Percentiles rank a stretch among this genome's conserved stretches.
phyloP scores from a whole-genome alignment of 2,113 vertebrate genomes.

The Microtus pennsylvanicus region DNA sequence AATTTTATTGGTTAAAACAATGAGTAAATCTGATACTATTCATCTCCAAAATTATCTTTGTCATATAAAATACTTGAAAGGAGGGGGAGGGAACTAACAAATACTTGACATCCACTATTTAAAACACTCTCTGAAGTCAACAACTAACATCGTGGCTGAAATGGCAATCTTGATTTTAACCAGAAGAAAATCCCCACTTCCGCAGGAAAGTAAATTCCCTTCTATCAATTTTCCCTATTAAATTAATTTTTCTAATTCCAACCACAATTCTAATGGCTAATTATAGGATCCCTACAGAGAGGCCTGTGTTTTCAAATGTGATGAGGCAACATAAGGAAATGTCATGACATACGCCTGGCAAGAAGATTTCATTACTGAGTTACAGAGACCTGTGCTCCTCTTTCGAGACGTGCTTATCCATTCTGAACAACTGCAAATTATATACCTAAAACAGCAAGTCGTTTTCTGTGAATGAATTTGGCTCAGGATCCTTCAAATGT shows the following conservation, averaged over 20 bases:
- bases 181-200: slow-evolving; percentile 19
- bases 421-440: slow-evolving; percentile 48
- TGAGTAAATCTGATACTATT: not conserved
- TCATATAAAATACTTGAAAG: not conserved
- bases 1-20: slow-evolving; percentile 14
- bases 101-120: not conserved
- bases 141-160: slow-evolving; percentile 12
- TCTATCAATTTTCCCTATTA: slow-evolving; percentile 61
- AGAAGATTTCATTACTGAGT: slow-evolving; percentile 57
- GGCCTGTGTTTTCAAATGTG: slow-evolving; percentile 4
- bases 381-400: slow-evolving; percentile 46
- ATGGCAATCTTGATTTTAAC: not conserved
- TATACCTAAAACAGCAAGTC: slow-evolving; percentile 53
- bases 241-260: slow-evolving; percentile 69
- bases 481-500: not conserved
- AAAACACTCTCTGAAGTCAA: slow-evolving; percentile 35
- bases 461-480: slow-evolving; percentile 42
- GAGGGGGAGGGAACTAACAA: not conserved
- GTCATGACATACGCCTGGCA: slow-evolving; percentile 43
- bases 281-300: slow-evolving; percentile 66
- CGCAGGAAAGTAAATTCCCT: slow-evolving; percentile 37
- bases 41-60: slow-evolving; percentile 1
- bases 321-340: slow-evolving; percentile 63
- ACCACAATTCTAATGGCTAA: slow-evolving; percentile 67
- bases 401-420: slow-evolving; percentile 41